Conservation (phyloP, 1,140 invertebrate genomes). For the Camponotus pennsylvanicus region DNA sequence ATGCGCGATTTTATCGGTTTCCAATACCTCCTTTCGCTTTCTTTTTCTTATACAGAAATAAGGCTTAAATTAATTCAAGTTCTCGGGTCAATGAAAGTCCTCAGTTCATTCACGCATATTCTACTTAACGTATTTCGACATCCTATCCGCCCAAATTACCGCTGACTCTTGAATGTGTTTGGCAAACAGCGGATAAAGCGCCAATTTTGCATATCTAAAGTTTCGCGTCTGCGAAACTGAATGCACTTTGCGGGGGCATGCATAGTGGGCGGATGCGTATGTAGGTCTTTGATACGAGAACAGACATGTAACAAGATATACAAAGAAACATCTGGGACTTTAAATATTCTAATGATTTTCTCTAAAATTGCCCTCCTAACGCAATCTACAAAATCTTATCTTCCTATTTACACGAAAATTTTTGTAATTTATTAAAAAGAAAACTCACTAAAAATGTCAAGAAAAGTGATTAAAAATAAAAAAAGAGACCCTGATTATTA, state of each 20-base stretch:
- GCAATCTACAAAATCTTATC: not conserved
- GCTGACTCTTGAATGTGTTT: slow-evolving; percentile 4
- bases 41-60: slow-evolving; percentile 1
- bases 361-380: not conserved
- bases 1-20: slow-evolving; percentile 8
- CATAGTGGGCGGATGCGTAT: slow-evolving; percentile 43
- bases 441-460: not conserved
- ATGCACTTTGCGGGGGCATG: not conserved
- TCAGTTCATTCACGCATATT: slow-evolving; percentile 20
- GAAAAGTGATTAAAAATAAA: not conserved
- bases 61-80: slow-evolving; percentile 7
- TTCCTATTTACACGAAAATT: no score
- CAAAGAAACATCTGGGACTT: not conserved
- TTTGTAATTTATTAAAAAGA: not conserved
- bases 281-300: slow-evolving; percentile 36
- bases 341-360: not conserved
- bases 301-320: not conserved
- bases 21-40: not conserved
- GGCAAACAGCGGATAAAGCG: not conserved
- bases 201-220: slow-evolving; percentile 15
- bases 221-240: slow-evolving; percentile 29
- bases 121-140: not conserved
- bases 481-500: not conserved
- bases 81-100: slow-evolving; percentile 32
- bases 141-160: slow-evolving; percentile 23